Evolutionary conservation across 2,797 vertebrate species (phyloP), one percentile per base, ranked within the genome.

Genomic region (Diglossa cyanea): DNA sequence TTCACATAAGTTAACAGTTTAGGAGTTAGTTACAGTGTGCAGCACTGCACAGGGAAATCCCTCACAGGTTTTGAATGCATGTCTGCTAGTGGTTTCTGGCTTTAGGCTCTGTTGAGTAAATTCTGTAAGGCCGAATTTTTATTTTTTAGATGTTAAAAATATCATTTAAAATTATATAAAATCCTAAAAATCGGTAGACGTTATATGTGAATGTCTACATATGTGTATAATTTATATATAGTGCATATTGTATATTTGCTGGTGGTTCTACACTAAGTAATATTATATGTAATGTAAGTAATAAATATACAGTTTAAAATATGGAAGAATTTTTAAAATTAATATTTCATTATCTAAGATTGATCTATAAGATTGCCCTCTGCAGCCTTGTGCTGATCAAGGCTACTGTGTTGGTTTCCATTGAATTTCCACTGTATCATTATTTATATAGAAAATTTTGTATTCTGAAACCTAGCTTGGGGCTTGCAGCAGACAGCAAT

Each of bases 141-240:
- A 16, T 55, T 51, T 11, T 94, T 72, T 42, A 51, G 11, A 5
- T 40, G 33, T 3, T 20, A n/a, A 58, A 61, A 50, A 57, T 37
- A 11, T 1, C 1, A 19, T 17, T 1, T 2, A 31, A 80, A 86
- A 47, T 42, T 20, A 30, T 3, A 26, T 16, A 12, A 40, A 53
- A 42, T 62, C 42, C 19, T 35, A 45, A 74, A 70, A 61, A 35
- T 19, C n/a, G 1, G 1, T 47, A 26, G 40, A 3, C 0, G 0
- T 60, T n/a, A 40, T 40, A 55, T 39, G 7, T 42, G 39, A 42
- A 39, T 31, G 6, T 31, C 19, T 66, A 19, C 5, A 13, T 35
- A 17, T 25, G 16, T 63, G 11, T 35, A 3, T 60, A 50, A 11
- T 50, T 50, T 28, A 10, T 57, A 57, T 26, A 20, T 18, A 45